Percentiles rank a stretch among this genome's conserved stretches.
Evolutionary conservation across 2,888 invertebrate genomes (phyloP).

Genomic region (Caenorhabditis uteleia): DNA sequence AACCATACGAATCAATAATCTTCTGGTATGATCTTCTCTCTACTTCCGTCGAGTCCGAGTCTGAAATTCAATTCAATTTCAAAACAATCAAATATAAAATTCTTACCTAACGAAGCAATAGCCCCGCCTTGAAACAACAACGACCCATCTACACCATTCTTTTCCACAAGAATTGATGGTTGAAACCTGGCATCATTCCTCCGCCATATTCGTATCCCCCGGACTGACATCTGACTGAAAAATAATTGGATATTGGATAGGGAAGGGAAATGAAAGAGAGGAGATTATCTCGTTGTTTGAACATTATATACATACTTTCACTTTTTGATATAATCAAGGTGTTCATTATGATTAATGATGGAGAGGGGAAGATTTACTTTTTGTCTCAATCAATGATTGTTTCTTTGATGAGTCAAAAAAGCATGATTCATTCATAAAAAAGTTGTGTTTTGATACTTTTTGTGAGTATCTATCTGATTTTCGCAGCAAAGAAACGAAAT

Average conservation of each 20-base stretch:
- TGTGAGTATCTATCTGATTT: too few species aligned
- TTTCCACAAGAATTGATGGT: conserved; percentile 57
- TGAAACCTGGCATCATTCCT: conserved; percentile 50
- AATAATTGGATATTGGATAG: too few species aligned
- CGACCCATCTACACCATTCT: conserved; percentile 49
- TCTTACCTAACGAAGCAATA: conserved; percentile 51
- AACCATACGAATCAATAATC: conserved; percentile 91
- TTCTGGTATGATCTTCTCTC: conserved; percentile 88
- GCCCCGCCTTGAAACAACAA: conserved; percentile 63
- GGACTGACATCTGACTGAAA: conserved; percentile 60
- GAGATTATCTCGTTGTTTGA: too few species aligned
- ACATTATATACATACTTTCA: too few species aligned
- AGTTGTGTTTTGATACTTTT: too few species aligned
- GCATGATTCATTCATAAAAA: too few species aligned
- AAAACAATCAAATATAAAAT: not conserved
- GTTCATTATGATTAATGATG: too few species aligned
- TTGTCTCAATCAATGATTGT: too few species aligned
- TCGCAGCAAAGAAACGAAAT: too few species aligned
- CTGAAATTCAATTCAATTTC: conserved; percentile 70
- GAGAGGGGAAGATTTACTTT: too few species aligned
- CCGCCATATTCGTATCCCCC: conserved; percentile 60
- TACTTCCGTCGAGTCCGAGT: conserved; percentile 85
- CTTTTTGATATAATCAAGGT: too few species aligned
- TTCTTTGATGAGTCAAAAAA: too few species aligned
- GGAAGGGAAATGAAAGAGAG: conserved; percentile 3